Evolutionary conservation across 2,888 invertebrate species (phyloP), one percentile per base, ranked within the genome.

Genomic region (Scaptomyza cyrtandrae): DNA sequence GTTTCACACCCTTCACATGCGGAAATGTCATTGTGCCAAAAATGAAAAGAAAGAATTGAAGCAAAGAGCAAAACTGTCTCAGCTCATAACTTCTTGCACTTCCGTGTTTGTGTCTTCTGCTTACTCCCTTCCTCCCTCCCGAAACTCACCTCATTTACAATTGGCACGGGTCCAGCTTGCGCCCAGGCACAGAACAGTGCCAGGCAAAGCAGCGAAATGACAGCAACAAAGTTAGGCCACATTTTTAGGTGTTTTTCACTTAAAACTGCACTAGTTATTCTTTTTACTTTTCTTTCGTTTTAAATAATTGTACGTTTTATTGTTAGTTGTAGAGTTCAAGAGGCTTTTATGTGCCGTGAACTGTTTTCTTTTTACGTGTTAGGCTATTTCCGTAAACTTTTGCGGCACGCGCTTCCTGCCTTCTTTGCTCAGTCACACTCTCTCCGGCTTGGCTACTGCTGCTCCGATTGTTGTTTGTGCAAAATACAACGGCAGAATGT

Each of bases 161-260:
- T 91, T 87, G 90, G 90, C 86, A 90, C 84, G 62, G 91, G 91
- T 85, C 90, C 90, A 86, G 90, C 86, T 72, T 81, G 84, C 33
- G 79, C 80, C 75, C 77, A 72, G 69, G 77, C 71, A 63, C 63
- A 63, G 61, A 81, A 75, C 49, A 90, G 59, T 59, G 83, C 67
- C 57, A 85, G 73, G 61, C 82, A 71, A 44, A 90, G 46, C 72
- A 88, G 60, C 53, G 78, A 66, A 68, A 86, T 54, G 55, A 76
- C 68, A 46, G 77, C 78, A 68, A 83, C 54, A 72, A 84, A 78
- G 80, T 87, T 87, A 71, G 80, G 76, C 76, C 77, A 78, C 90
- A 90, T 90, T 83, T 76, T 72, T 52, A 27, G 46, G 37, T 48
- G 60, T 57, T 61, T 7, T 56, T 50, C 50, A 56, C 56, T 73